Conservation (phyloP, 2,113 vertebrate species). For the Dicentrarchus labrax region DNA sequence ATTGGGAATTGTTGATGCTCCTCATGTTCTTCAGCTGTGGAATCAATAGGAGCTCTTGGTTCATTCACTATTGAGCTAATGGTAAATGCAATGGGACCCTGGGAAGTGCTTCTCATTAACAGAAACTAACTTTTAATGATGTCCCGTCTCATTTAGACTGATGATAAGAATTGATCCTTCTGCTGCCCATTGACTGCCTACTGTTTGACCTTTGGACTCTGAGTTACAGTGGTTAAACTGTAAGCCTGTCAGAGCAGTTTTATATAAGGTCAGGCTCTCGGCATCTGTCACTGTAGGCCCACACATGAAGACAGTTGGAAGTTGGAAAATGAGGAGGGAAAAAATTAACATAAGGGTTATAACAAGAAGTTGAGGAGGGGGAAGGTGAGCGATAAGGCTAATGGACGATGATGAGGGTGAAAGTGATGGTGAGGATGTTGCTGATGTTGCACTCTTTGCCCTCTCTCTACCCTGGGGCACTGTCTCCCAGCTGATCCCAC, state of each 20-base stretch:
- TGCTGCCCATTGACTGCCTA: conserved; percentile 52
- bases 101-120: conserved; percentile 73
- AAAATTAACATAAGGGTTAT: background rate
- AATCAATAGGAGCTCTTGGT: conserved; percentile 70
- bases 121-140: conserved; percentile 78
- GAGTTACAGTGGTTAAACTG: conserved; percentile 67
- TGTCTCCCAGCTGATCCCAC: conserved; percentile 67
- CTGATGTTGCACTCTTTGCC: conserved; percentile 48
- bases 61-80: conserved; percentile 64
- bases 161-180: conserved; percentile 77
- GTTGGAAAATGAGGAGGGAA: background rate
- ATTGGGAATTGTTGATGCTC: conserved; percentile 39
- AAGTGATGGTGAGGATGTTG: conserved; percentile 4
- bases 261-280: conserved; percentile 10
- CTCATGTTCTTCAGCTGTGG: conserved; percentile 30
- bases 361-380: background rate
- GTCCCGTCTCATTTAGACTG: conserved; percentile 75
- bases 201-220: conserved; percentile 69
- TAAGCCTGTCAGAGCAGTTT: conserved; percentile 35
- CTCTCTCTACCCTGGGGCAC: conserved; percentile 29
- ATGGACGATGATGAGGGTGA: conserved; percentile 25
- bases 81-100: conserved; percentile 52
- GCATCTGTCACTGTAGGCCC: conserved; percentile 56
- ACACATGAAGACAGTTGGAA: conserved; percentile 25
- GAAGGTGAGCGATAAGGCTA: background rate